Percentiles rank a stretch among this genome's conserved stretches.
Evolutionary conservation across 2,113 vertebrate species (phyloP).

Genomic region (Sinosuthora webbiana): DNA sequence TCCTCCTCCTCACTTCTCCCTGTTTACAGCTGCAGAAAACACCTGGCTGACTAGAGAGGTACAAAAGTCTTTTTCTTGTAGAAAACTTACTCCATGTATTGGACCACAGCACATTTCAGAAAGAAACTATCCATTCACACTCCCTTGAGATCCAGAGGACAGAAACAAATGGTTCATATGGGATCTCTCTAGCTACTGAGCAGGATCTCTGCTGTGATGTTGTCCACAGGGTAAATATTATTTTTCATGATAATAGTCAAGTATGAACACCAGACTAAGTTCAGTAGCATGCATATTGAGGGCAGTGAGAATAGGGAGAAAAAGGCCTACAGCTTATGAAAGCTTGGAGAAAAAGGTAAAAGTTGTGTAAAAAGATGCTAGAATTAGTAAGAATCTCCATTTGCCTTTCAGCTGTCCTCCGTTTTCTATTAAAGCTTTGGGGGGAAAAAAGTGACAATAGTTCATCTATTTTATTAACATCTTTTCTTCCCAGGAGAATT

Average conservation of each 20-base stretch:
- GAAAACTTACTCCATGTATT: neutral
- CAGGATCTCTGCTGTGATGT: neutral
- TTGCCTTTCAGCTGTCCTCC: conserved; percentile 34
- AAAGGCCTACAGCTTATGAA: neutral
- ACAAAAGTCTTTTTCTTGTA: neutral
- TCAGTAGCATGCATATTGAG: neutral
- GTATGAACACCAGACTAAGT: neutral
- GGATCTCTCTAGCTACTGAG: neutral
- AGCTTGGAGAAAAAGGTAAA: neutral
- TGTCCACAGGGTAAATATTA: neutral
- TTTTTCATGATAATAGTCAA: neutral
- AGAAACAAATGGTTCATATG: neutral
- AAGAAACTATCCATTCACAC: neutral
- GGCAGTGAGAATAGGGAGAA: neutral
- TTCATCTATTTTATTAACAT: conserved; percentile 55
- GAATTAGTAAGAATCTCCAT: neutral
- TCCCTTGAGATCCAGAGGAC: neutral
- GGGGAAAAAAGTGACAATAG: neutral
- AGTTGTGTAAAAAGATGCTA: neutral
- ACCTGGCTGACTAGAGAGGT: neutral
- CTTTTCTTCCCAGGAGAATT: conserved; percentile 29
- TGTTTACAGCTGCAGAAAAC: neutral
- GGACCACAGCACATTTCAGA: neutral
- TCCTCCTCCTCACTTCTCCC: neutral
- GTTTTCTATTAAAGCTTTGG: conserved; percentile 22